phyloP scores from a whole-genome alignment of 2,797 vertebrate species.

The Psittacula echo region DNA sequence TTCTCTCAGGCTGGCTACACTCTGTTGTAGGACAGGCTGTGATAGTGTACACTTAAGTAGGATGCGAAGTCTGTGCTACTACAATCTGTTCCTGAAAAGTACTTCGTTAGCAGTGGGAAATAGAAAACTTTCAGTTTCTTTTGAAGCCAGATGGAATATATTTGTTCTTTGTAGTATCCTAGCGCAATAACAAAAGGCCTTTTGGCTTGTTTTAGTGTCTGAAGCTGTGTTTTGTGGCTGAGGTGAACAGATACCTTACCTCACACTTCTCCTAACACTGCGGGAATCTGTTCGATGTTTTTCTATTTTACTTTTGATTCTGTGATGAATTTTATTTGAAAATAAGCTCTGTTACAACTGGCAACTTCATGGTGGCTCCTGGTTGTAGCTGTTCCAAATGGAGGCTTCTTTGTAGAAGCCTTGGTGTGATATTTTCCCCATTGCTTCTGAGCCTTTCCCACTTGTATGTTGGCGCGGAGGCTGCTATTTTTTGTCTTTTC shows the following conservation, averaged over 20 bases:
- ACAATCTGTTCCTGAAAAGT: background rate
- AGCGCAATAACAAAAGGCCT: slow-evolving; percentile 49
- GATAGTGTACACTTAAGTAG: background rate
- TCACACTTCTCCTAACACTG: slow-evolving; percentile 32
- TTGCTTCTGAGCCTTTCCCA: slow-evolving; percentile 48
- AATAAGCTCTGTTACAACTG: slow-evolving; percentile 55
- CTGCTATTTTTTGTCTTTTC: background rate
- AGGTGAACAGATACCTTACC: slow-evolving; percentile 61
- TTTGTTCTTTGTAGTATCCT: slow-evolving; percentile 28
- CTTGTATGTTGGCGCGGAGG: background rate
- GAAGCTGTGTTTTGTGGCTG: slow-evolving; percentile 36
- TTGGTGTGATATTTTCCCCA: background rate
- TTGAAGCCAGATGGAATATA: slow-evolving; percentile 3
- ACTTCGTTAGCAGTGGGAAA: slow-evolving; percentile 14
- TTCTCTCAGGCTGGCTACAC: slow-evolving; percentile 12
- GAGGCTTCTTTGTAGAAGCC: background rate
- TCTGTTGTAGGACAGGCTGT: slow-evolving; percentile 8
- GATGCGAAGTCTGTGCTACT: slow-evolving; percentile 7
- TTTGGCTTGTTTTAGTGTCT: slow-evolving; percentile 47
- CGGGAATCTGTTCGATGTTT: background rate
- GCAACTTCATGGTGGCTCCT: slow-evolving; percentile 10
- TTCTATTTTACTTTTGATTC: slow-evolving; percentile 8
- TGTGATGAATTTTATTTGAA: slow-evolving; percentile 43
- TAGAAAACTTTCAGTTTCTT: background rate
- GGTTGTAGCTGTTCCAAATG: slow-evolving; percentile 42